Percentiles rank a stretch among this genome's conserved stretches.
phyloP scores from a whole-genome alignment of 2,113 vertebrate species.

The Caracal caracal region DNA sequence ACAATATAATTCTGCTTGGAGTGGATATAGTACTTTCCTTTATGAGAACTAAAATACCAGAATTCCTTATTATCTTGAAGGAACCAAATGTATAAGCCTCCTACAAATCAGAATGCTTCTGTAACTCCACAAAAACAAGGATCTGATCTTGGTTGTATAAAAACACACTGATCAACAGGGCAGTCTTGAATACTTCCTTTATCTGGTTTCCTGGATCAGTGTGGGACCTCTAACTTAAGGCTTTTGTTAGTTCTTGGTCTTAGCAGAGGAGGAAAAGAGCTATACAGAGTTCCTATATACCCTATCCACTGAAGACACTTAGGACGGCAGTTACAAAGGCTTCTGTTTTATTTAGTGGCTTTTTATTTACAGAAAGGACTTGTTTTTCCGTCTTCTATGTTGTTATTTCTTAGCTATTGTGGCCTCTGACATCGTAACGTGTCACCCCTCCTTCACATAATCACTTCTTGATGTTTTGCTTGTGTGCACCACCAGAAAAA shows the following conservation, averaged over 20 bases:
- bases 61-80: background rate
- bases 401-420: constrained; percentile 18
- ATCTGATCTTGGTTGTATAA: background rate
- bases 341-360: background rate
- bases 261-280: background rate
- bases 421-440: background rate
- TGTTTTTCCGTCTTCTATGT: background rate
- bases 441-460: background rate
- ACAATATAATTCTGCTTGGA: background rate
- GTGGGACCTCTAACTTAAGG: background rate
- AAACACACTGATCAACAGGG: background rate
- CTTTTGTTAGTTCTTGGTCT: background rate
- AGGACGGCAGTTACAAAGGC: background rate
- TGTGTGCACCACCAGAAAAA: background rate
- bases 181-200: background rate
- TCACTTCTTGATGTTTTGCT: background rate
- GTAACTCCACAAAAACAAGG: background rate
- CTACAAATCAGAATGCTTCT: background rate
- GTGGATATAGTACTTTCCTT: background rate
- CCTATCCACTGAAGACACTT: background rate
- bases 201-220: background rate
- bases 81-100: background rate
- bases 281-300: background rate
- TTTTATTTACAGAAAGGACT: background rate
- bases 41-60: background rate